These are phyloP conservation scores for Cichlasoma orientale DNA, from an alignment of 2,797 vertebrate species.

Conservation along the genomic window DNA sequence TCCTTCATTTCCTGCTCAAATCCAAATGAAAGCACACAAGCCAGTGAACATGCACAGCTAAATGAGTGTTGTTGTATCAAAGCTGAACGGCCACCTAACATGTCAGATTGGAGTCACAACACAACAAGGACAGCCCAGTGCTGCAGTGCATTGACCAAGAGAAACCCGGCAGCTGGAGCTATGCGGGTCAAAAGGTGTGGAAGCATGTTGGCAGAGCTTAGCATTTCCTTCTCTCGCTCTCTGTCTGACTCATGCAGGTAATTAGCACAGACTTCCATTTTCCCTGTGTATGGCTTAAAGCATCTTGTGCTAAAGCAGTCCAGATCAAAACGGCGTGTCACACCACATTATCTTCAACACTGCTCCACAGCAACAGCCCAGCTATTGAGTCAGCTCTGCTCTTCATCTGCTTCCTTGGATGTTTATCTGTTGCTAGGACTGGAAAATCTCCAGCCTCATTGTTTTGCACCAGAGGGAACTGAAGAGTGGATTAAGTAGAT, in stretches of 20 bases:
- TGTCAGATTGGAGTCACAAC: constrained; percentile 50
- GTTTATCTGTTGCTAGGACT: constrained; percentile 73
- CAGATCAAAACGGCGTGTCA: constrained; percentile 73
- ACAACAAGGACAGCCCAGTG: constrained; percentile 25
- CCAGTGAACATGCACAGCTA: constrained; percentile 33
- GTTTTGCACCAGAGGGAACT: constrained; percentile 59
- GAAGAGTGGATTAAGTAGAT: constrained; percentile 65
- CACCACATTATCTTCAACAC: constrained; percentile 67
- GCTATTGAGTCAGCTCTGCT: constrained; percentile 56
- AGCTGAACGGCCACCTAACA: constrained; percentile 53
- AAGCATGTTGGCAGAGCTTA: constrained; percentile 53
- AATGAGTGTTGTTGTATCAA: constrained; percentile 58
- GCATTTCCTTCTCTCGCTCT: constrained; percentile 3
- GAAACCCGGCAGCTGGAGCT: constrained; percentile 10
- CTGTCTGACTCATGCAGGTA: constrained; percentile 58
- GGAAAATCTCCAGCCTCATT: constrained; percentile 62
- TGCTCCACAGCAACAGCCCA: constrained; percentile 42
- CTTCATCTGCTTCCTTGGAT: constrained; percentile 59
- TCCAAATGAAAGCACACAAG: constrained; percentile 50
- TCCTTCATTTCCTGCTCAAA: constrained; percentile 34
- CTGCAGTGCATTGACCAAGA: constrained; percentile 16
- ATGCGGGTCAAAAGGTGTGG: constrained; percentile 60
- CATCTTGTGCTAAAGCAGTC: constrained; percentile 67
- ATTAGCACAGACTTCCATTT: constrained; percentile 72
- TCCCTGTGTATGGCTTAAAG: constrained; percentile 59